Percentiles rank a stretch among this genome's conserved stretches.
phyloP scores from a whole-genome alignment of 2,888 invertebrate genomes.

The Amblyteles armatorius region DNA sequence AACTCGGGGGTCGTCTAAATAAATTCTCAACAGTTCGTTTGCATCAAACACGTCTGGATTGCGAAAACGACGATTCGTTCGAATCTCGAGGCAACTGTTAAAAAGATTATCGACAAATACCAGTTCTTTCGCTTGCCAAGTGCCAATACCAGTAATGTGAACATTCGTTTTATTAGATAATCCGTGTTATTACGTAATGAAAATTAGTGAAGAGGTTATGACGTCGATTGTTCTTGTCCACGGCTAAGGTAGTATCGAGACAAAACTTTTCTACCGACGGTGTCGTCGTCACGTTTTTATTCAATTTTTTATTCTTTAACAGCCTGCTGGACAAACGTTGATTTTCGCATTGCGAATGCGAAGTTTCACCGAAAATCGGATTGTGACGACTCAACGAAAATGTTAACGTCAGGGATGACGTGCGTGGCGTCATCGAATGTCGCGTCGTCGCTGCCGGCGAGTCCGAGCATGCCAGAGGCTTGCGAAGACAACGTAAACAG shows the following conservation, averaged over 20 bases:
- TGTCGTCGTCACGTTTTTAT: not conserved
- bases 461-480: slow-evolving; percentile 45
- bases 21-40: no score
- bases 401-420: slow-evolving; percentile 57
- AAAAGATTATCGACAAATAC: no score
- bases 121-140: no score
- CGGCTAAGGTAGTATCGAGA: not conserved
- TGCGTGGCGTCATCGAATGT: slow-evolving; percentile 17
- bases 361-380: not conserved
- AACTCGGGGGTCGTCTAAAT: no score
- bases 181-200: not conserved
- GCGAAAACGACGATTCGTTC: no score
- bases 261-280: not conserved
- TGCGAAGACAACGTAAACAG: slow-evolving; percentile 85
- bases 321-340: not conserved
- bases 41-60: no score
- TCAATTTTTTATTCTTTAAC: not conserved
- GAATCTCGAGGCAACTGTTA: no score
- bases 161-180: not conserved
- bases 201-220: not conserved
- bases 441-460: slow-evolving; percentile 43
- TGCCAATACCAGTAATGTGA: no score
- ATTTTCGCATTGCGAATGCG: not conserved
- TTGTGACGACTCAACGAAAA: slow-evolving; percentile 38
- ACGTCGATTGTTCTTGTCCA: not conserved